Base-by-base conservation (phyloP, 2,113 vertebrate genomes). In the Larimichthys polyactis region DNA sequence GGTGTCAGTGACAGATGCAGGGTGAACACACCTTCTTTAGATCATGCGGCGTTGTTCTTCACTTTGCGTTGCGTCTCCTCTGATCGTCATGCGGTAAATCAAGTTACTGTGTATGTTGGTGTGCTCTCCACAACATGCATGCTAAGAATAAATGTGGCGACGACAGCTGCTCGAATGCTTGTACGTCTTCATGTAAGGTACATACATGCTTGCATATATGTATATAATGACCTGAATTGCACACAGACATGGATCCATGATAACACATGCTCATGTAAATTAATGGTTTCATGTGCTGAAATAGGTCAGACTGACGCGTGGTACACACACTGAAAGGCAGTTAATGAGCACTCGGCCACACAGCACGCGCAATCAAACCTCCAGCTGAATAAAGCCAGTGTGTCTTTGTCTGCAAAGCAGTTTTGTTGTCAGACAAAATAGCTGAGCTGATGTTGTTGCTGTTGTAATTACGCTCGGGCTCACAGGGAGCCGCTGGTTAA, bases 361-460 rank as follows among this genome's bases (percentile, higher is more conserved):
- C 48, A 11, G 46, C 14, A 20, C 11, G n/a, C 52, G 22, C 36
- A 51, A 17, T n/a, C 27, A 75, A 27, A 51, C 43, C 81, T 60
- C 36, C 71, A 46, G 27, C 19, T 52, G 79, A 60, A 46, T 52
- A 79, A 85, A 76, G 83, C 77, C 69, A 70, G 40, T 58, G 8
- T 11, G 63, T 81, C 83, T 82, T 74, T 81, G 83, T 85, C 79
- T 71, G 75, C 62, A 76, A 74, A 87, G 77, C 78, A 82, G 71
- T 87, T 89, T 82, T 83, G 78, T 85, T 91, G 91, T 92, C 89
- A 79, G 81, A 91, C 83, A 89, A 84, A 88, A 81, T 75, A 88
- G 89, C 81, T 74, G 87, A 83, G 78, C 79, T 55, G 81, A 80
- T 76, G 83, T 79, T 79, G 81, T n/a, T 78, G 84, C 71, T 59